A percentile compares a stretch with the other conserved stretches of the same genome.
Conservation (phyloP, 2,797 vertebrate genomes). For the Jordanella pulchra region DNA sequence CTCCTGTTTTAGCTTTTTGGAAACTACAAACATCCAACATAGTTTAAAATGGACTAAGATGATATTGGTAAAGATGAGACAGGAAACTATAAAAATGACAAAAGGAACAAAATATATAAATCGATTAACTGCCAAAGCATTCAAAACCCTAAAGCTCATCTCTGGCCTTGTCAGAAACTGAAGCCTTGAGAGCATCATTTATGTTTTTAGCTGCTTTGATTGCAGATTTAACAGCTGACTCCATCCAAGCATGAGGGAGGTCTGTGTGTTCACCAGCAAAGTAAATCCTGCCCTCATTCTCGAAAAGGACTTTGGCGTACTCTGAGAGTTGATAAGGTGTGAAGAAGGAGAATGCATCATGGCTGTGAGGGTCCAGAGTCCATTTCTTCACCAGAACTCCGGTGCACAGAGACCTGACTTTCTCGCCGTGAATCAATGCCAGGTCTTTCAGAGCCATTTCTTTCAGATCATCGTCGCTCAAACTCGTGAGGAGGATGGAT, state of each 20-base stretch:
- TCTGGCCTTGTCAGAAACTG: not conserved
- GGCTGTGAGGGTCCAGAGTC: constrained; percentile 68
- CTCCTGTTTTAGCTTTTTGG: too few relatives aligned
- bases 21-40: not conserved
- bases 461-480: constrained; percentile 49
- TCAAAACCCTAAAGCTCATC: constrained; percentile 1
- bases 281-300: constrained; percentile 69
- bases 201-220: constrained; percentile 69
- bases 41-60: not conserved
- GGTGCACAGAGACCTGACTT: constrained; percentile 56
- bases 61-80: not conserved
- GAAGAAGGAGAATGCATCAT: constrained; percentile 41
- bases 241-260: constrained; percentile 82
- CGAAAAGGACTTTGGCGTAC: constrained; percentile 57
- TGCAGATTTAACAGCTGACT: constrained; percentile 80
- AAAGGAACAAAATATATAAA: not conserved
- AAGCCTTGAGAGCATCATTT: not conserved
- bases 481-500: constrained; percentile 32
- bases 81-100: not conserved
- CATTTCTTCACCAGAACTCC: constrained; percentile 75
- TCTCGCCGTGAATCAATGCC: constrained; percentile 71
- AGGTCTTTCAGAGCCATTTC: constrained; percentile 66
- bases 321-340: constrained; percentile 71
- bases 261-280: constrained; percentile 81
- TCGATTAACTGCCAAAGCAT: not conserved